These are phyloP conservation scores for Pipistrellus pygmaeus DNA, from an alignment of 2,797 vertebrate genomes.

Conservation along the genomic window DNA sequence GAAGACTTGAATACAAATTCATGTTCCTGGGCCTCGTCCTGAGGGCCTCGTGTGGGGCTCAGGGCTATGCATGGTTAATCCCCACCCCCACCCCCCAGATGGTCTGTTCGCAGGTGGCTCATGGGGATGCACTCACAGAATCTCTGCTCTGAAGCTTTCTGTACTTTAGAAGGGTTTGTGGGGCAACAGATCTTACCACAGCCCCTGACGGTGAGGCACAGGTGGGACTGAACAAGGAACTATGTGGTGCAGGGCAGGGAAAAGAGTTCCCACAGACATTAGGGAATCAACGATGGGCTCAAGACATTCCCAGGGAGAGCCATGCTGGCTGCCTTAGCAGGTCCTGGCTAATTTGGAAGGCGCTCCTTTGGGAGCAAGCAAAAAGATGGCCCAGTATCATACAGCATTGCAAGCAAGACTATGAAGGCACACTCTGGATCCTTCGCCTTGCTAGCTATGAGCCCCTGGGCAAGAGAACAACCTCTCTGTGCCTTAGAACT, in stretches of 20 bases:
- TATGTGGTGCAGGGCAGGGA: background rate
- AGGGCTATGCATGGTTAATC: background rate
- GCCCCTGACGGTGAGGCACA: background rate
- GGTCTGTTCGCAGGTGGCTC: no score
- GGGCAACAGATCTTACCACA: background rate
- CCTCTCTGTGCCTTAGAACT: background rate
- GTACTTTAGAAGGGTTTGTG: background rate
- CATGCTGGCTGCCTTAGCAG: background rate
- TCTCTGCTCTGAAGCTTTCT: background rate
- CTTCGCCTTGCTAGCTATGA: background rate
- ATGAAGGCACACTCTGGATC: background rate
- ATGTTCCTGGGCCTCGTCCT: background rate
- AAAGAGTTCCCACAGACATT: no score
- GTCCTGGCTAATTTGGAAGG: background rate
- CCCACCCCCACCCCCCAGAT: background rate
- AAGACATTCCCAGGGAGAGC: background rate
- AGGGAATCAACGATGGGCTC: background rate
- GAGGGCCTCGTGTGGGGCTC: background rate
- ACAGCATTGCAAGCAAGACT: background rate
- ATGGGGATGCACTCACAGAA: background rate
- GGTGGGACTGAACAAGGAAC: background rate
- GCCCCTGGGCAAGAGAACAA: background rate
- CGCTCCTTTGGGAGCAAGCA: no score
- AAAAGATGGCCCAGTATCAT: fast-evolving
- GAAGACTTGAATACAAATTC: background rate